Evolutionary conservation across 2,113 vertebrate species (phyloP).

Genomic region (Peromyscus leucopus): DNA sequence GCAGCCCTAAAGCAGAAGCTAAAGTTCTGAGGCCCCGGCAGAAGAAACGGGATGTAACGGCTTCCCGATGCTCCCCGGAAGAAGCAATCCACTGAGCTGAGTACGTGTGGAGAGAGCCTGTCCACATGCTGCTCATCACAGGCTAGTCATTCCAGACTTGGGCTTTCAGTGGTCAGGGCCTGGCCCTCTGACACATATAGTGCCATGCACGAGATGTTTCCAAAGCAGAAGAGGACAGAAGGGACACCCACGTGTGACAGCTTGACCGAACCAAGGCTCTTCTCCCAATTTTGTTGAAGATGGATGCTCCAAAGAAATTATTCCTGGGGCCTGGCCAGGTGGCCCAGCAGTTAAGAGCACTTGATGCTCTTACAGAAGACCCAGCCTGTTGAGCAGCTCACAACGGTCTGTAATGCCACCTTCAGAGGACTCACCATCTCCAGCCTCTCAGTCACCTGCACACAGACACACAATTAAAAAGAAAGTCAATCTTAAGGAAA

Average conservation of each 20-base stretch:
- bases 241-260: neutral
- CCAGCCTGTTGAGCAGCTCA: no score
- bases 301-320: neutral
- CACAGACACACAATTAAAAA: neutral
- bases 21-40: no score
- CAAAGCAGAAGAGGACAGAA: neutral
- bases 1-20: neutral
- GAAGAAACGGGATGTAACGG: neutral
- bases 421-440: neutral
- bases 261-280: neutral
- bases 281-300: neutral
- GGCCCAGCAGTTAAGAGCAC: neutral
- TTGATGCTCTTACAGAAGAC: neutral
- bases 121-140: neutral
- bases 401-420: no score
- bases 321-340: neutral
- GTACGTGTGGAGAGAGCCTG: neutral
- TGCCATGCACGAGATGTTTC: neutral
- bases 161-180: neutral
- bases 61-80: neutral
- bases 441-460: neutral
- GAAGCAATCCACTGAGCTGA: neutral
- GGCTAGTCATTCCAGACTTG: neutral
- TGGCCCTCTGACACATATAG: no score
- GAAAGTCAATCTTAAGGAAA: neutral